Base-by-base conservation (phyloP, 2,797 vertebrate genomes). In the Scomberomorus guttatus region DNA sequence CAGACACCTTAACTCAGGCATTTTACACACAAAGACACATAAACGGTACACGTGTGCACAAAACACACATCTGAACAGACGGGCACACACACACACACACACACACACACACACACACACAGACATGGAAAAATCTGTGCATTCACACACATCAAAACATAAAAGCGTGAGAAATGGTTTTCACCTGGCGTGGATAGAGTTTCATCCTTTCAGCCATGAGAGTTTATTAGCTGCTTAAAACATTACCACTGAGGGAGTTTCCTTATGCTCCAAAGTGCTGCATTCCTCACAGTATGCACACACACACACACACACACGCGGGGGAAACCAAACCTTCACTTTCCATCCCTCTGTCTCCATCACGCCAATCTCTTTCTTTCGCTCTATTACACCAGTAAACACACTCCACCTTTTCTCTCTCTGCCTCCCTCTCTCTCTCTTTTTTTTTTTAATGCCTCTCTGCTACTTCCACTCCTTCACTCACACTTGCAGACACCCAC, bases 161-260 rank as follows among this genome's bases (percentile, higher is more conserved):
- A 14, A 54, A 59, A 86, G 87, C 52, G 77, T 83, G 79, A 94
- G 88, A 90, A 93, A 93, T 84, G 81, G 60, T 81, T 94, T 88
- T 94, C 94, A 94, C 93, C 93, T 95, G 94, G 90, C 14, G 37
- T 13, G 80, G 90, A 87, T 94, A 70, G 22, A 46, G 54, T 95
- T 94, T 94, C 93, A 82, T 88, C 73, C 76, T 59, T 71, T 83
- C 80, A 82, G 86, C 77, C 82, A 15, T 22, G 22, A 79, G 81
- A 75, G 74, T 93, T 92, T 93, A 93, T 92, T 86, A 89, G 90
- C 82, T 88, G 82, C 86, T 85, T 89, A 86, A 91, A 93, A 90
- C 79, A 68, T 84, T 73, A 79, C 77, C 76, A 70, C 76, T 67
- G 84, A 85, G 81, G 86, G 81, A 88, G 60, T 89, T 87, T 77